Base-by-base conservation (phyloP, 2,888 invertebrate genomes). In the Drosophila neonasuta region DNA sequence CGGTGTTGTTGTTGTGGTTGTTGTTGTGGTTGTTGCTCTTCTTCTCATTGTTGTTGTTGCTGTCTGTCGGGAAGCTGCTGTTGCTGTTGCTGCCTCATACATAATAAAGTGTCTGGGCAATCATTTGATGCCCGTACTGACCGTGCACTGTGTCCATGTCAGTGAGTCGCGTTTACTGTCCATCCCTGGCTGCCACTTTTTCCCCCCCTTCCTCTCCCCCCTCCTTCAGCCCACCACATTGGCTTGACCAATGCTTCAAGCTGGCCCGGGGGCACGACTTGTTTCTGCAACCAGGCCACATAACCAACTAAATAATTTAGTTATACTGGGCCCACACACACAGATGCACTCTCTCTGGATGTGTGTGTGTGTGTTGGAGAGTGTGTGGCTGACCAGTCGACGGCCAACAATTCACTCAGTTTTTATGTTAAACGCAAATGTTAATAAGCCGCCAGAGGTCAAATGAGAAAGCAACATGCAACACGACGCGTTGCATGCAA, bases 91-190 rank as follows among this genome's bases (percentile, higher is more conserved):
- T 61, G 69, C 59, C 82, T 86, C 82, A 85, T 82, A 79, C 87
- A 83, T 86, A 86, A 86, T 86, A 81, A 88, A 86, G 86, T 86
- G 88, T 86, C 81, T 87, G 84, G 79, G 69, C 84, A 76, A 87
- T 87, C 83, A 87, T 79, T 78, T 85, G 87, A 74, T 80, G 77
- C 79, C 68, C 50, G 30, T 44, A 24, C 76, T 34, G 71, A 60
- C 70, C 71, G 41, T 62, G 39, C 54, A 58, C 51, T 65, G 71
- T 65, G 71, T 58, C 59, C 66, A 66, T 81, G 86, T 85, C 73
- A 76, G 79, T 76, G 83, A 69, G 80, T 71, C 80, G 66, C 58
- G 51, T 32, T 61, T 39, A 10, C 52, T 48, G 57, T 10, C 52
- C 24, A 7, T 8, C 24, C 44, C 44, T 1, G 10, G 10, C 9